Conservation (phyloP, 2,888 invertebrate species). For the Drosophila gaucha region DNA sequence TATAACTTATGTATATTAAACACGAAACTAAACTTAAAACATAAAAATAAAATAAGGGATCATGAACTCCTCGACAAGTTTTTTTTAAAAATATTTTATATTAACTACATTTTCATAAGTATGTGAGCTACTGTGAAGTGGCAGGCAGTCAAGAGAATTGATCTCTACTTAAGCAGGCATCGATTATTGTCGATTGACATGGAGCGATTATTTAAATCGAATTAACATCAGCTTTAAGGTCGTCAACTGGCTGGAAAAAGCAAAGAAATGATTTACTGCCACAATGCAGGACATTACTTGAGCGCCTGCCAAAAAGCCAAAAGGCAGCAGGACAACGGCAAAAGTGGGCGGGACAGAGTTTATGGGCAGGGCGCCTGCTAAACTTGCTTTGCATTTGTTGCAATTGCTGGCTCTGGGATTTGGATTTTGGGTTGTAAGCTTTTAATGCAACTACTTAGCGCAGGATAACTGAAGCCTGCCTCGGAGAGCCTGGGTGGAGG, state of each 20-base stretch:
- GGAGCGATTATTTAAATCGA: background rate
- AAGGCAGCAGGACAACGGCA: background rate
- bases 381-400: slow-evolving; percentile 62
- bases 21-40: too few species aligned
- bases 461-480: slow-evolving; percentile 18
- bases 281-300: slow-evolving; percentile 56
- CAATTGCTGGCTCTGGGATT: slow-evolving; percentile 50
- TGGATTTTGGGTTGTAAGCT: slow-evolving; percentile 54
- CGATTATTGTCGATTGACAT: slow-evolving; percentile 5
- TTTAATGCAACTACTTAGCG: slow-evolving; percentile 79
- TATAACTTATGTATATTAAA: too few species aligned
- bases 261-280: slow-evolving; percentile 54
- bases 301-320: slow-evolving; percentile 55
- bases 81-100: too few species aligned
- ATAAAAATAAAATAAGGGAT: too few species aligned
- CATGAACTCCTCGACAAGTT: too few species aligned
- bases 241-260: slow-evolving; percentile 18
- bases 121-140: too few species aligned
- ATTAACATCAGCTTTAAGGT: slow-evolving; percentile 33
- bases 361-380: slow-evolving; percentile 21
- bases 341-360: slow-evolving; percentile 18
- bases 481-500: background rate
- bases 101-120: too few species aligned
- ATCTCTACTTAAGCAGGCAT: background rate
- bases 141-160: too few species aligned